phyloP scores from a whole-genome alignment of 2,797 vertebrate genomes.

The Urophycis tenuis region DNA sequence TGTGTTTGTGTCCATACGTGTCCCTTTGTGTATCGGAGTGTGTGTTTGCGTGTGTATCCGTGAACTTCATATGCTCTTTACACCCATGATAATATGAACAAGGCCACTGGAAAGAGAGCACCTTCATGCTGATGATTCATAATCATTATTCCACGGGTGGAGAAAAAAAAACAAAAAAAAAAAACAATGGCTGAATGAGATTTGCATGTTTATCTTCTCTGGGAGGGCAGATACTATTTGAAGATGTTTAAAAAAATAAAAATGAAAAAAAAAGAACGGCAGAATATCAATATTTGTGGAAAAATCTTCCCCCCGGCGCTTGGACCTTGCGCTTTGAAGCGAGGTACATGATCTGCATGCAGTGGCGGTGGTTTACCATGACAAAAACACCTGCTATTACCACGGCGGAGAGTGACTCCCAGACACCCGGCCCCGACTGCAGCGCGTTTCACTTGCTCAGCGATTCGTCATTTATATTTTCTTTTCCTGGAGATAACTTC shows the following conservation, averaged over 20 bases:
- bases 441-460: conserved; percentile 69
- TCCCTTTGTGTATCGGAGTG: conserved; percentile 1
- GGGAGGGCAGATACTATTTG: conserved; percentile 33
- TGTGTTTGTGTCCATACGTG: conserved; percentile 2
- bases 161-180: conserved; percentile 20
- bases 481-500: conserved; percentile 63
- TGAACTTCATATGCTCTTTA: conserved; percentile 20
- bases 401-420: conserved; percentile 58
- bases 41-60: conserved; percentile 12
- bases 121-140: not conserved
- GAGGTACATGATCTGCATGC: conserved; percentile 60
- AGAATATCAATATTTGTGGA: conserved; percentile 49
- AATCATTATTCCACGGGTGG: not conserved
- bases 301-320: conserved; percentile 45
- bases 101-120: not conserved
- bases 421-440: conserved; percentile 58
- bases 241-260: not conserved
- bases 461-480: conserved; percentile 44
- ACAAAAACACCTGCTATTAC: conserved; percentile 56
- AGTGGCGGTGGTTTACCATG: conserved; percentile 62
- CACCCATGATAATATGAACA: not conserved
- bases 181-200: conserved; percentile 39
- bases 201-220: conserved; percentile 63
- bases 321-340: conserved; percentile 67
- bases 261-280: conserved; percentile 36